Base-by-base conservation (phyloP, 2,113 vertebrate genomes). In the Alosa alosa region DNA sequence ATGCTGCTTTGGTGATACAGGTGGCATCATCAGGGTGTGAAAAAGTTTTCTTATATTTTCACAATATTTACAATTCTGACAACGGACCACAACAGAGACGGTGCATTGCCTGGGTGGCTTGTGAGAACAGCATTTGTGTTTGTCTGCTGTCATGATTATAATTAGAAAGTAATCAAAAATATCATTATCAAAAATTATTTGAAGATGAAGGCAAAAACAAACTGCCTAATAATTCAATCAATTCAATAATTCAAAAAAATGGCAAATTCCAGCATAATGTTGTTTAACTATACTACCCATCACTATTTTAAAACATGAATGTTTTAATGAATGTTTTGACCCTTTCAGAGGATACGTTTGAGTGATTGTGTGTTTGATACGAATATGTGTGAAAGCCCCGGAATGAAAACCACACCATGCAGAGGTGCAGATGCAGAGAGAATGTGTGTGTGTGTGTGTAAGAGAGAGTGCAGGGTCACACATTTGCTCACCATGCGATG, bases 391-490 rank as follows among this genome's bases (percentile, higher is more conserved):
- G 81, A 84, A 81, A 78, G 13, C 82, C 81, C 39, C 41, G 81
- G 49, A 83, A 82, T 85, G 87, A 85, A 89, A 90, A 89, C 89
- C 89, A 88, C 89, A 89, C 49, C 50, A 39, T 87, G 88, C 89
- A 88, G 84, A 57, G 83, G 83, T 87, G 84, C 88, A 90, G 55
- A 85, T 36, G 41, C 72, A 85, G 31, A 50, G 49, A n/a, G 31
- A 41, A 31, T 78, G 72, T 78, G n/a, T n/a, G n/a, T n/a, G n/a
- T 36, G 25, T 72, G 64, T 72, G n/a, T 36, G 64, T 36, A 25
- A 13, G 72, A 17, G 82, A 86, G 75, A n/a, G 64, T 86, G 31
- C 86, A 85, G 83, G 89, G 88, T 86, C 84, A 85, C 86, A 46
- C 31, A 2, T 44, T n/a, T 88, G 64, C 84, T 85, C 57, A 36